Evolutionary conservation across 30 jellyfish, hydroid and myxozoan genomes (phyloP), one percentile per base, ranked within the genome.

Genomic region (Cassiopea xamachana): DNA sequence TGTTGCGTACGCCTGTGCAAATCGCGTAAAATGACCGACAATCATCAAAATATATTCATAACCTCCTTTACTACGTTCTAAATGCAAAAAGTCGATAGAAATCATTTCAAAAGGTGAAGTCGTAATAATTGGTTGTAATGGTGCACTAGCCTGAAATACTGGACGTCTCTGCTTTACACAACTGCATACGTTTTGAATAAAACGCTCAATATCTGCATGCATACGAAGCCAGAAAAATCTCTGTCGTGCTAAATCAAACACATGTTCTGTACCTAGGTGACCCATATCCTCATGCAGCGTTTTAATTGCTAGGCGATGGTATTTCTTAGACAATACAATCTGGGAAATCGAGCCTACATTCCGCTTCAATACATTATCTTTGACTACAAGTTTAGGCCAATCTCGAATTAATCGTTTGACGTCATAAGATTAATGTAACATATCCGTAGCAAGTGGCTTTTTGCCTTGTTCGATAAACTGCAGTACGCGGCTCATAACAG

Each of bases 1-100:
- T 19, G 95, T 88, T 4, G 95, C 80, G 71, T 88, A 88, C 69
- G 94, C 97, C 70, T 82, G 88, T 17, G 61, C 81, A 60, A 59
- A 82, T 14, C 90, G 89, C 48, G 94, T 69, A 64, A 73, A 90
- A 68, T 83, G 80, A 58, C 73, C 97, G 46, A 82, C 95, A 4
- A 90, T 84, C 45, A 77, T 67, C 80, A 90, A 71, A 27, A 90
- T 84, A 48, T 90, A 90, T 48, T 90, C 90, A 76, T 82, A 73
- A 1, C 94, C 94, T 68, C 94, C 79, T 43, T 49, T 69, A 87
- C 95, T 85, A 9, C 80, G 80, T 19, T 80, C 91, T 50, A 88
- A 47, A 55, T 88, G 95, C 1, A 80, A 46, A 70, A 79, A 88
- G 60, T 88, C 95, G 71, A 77, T 86, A 15, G 77, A 9, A 7